Conservation (phyloP, 2,797 vertebrate genomes). For the Alcedo atthis region DNA sequence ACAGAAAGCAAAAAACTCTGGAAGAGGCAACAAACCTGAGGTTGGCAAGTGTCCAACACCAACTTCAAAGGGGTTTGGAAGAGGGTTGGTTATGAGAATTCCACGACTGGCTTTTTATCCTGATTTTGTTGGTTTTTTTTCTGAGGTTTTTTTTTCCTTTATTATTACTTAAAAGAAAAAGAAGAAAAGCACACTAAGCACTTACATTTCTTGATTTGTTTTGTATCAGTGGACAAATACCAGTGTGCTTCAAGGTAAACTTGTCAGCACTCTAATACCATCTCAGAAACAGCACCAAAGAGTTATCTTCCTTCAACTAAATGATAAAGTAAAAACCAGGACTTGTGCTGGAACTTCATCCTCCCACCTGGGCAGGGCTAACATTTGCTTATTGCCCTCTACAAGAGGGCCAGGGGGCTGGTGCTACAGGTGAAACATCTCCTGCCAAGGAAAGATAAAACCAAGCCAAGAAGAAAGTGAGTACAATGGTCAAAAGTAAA, state of each 20-base stretch:
- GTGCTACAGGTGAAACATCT: background rate
- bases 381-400: background rate
- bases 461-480: background rate
- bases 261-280: background rate
- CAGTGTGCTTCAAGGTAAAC: background rate
- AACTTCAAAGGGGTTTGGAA: background rate
- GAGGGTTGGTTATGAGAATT: background rate
- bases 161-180: background rate
- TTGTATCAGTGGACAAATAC: accelerated
- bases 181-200: background rate
- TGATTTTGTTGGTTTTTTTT: background rate
- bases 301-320: background rate
- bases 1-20: background rate
- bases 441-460: background rate
- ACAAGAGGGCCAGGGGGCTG: background rate
- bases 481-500: background rate
- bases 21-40: background rate
- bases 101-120: background rate
- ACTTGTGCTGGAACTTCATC: background rate
- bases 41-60: background rate
- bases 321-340: background rate
- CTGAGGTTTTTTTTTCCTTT: background rate
- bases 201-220: background rate
- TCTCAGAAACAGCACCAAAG: background rate
- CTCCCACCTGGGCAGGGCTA: background rate